Conservation (phyloP, 2,888 invertebrate species). For the Ptychoptera contaminata region DNA sequence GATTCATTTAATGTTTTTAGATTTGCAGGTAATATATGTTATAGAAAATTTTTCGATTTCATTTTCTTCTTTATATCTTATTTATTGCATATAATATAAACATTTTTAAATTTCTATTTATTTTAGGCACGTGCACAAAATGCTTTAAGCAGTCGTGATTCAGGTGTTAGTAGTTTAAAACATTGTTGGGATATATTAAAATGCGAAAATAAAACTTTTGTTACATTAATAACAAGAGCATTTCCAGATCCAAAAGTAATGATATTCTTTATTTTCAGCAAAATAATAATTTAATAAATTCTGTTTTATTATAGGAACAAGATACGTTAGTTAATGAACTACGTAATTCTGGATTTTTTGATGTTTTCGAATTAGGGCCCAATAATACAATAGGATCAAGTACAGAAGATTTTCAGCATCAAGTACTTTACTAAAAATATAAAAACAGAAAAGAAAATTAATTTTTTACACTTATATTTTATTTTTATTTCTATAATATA, state of each 20-base stretch:
- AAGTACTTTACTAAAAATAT: neutral
- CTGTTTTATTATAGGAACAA: slow-evolving; percentile 47
- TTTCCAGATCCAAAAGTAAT: slow-evolving; percentile 42
- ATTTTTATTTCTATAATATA: slow-evolving; percentile 28
- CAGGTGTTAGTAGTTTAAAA: slow-evolving; percentile 68
- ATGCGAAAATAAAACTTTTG: slow-evolving; percentile 75
- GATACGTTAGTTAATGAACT: slow-evolving; percentile 74
- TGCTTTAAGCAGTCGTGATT: slow-evolving; percentile 65
- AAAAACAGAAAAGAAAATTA: too few species aligned
- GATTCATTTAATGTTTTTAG: slow-evolving; percentile 94
- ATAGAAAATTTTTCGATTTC: neutral
- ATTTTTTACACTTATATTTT: neutral
- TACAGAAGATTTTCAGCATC: slow-evolving; percentile 1
- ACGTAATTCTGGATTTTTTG: slow-evolving; percentile 74
- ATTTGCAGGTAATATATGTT: slow-evolving; percentile 48
- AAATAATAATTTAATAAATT: neutral
- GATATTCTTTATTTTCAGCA: too few species aligned
- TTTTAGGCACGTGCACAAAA: slow-evolving; percentile 51
- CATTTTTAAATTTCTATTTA: neutral
- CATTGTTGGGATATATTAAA: slow-evolving; percentile 92
- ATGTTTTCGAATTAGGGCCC: slow-evolving; percentile 56
- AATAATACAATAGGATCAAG: neutral
- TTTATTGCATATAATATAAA: slow-evolving; percentile 2
- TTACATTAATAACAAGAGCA: slow-evolving; percentile 83
- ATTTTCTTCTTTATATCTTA: neutral